These are phyloP conservation scores for Hipposideros larvatus DNA, from an alignment of 2,797 vertebrate species.

Conservation along the genomic window DNA sequence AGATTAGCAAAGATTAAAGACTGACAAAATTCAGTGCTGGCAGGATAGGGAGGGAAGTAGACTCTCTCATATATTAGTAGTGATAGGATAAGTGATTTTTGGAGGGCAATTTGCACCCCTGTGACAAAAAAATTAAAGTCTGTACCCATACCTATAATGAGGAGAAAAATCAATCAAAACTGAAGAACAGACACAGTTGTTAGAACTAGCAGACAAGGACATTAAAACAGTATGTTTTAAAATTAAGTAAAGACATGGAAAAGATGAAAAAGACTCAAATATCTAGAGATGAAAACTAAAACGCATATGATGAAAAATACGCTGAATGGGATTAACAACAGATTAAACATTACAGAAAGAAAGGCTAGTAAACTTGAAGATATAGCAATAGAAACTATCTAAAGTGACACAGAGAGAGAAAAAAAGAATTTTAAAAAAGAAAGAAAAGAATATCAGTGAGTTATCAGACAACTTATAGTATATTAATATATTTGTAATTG, in stretches of 20 bases:
- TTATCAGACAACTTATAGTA: background rate
- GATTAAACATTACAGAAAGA: constrained; percentile 5
- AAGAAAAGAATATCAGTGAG: background rate
- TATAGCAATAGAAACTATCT: background rate
- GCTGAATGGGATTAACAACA: background rate
- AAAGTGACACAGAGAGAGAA: background rate
- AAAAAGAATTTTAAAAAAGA: background rate
- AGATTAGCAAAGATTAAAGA: background rate
- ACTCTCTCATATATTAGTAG: background rate
- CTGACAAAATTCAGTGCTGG: background rate
- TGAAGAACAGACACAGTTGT: constrained; percentile 33
- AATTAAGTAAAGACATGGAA: background rate
- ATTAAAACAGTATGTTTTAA: background rate
- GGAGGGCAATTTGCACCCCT: background rate
- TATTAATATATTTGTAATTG: background rate
- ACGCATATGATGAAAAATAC: background rate
- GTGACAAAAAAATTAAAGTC: background rate
- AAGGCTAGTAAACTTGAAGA: background rate
- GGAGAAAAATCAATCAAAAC: constrained; percentile 21
- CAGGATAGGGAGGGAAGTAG: background rate
- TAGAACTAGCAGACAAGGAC: background rate
- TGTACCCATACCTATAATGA: background rate
- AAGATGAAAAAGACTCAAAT: background rate
- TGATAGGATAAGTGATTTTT: background rate
- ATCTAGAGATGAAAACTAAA: background rate